These are phyloP conservation scores for Heteropelma amictum DNA, from an alignment of 2,888 invertebrate species.

Conservation along the genomic window DNA sequence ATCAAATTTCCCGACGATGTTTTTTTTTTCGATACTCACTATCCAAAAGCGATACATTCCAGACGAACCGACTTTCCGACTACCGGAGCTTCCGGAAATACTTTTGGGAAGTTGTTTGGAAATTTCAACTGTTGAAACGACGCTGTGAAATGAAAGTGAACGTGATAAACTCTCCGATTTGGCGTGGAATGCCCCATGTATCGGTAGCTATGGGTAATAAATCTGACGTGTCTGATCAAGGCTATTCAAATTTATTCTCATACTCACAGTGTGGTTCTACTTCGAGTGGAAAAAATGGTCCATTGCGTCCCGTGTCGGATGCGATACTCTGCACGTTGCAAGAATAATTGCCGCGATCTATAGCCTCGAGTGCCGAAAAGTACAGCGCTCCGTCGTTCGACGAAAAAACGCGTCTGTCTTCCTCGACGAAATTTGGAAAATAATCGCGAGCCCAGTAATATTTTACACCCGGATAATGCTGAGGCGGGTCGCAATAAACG, in stretches of 20 bases:
- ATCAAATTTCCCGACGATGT: neutral
- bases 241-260: neutral
- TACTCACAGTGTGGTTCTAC: conserved; percentile 89
- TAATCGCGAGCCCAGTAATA: conserved; percentile 95
- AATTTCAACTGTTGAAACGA: conserved; percentile 95
- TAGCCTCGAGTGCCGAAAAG: conserved; percentile 94
- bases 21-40: conserved; percentile 80
- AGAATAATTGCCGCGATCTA: conserved; percentile 93
- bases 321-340: conserved; percentile 94
- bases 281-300: conserved; percentile 90
- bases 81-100: conserved; percentile 94
- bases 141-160: too few species aligned
- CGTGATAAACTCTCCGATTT: neutral
- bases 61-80: conserved; percentile 94
- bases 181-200: neutral
- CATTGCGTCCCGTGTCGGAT: conserved; percentile 92
- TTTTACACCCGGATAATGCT: conserved; percentile 92
- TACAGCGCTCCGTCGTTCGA: conserved; percentile 96
- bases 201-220: too few species aligned
- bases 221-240: neutral
- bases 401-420: conserved; percentile 94
- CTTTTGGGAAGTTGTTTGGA: conserved; percentile 96
- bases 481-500: conserved; percentile 94
- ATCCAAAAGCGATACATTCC: conserved; percentile 97
- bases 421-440: conserved; percentile 95